Percentiles rank a stretch among this genome's conserved stretches.
phyloP scores from a whole-genome alignment of 2,888 invertebrate species.

The Limenitis camilla region DNA sequence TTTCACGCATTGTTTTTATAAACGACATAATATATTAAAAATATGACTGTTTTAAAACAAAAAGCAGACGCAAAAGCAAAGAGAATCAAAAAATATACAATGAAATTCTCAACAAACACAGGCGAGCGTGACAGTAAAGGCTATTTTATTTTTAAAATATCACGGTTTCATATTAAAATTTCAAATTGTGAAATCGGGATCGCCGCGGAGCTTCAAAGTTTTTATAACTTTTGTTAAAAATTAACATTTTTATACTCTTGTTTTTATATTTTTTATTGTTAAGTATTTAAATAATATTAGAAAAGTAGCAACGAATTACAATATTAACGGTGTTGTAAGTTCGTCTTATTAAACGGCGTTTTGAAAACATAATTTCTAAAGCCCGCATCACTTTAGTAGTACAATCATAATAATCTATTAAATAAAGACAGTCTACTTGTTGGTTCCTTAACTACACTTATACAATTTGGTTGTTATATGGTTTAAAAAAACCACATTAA shows the following conservation, averaged over 20 bases:
- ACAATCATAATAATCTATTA: too few relatives aligned
- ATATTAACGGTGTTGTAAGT: too few relatives aligned
- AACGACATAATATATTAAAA: slow-evolving; percentile 3
- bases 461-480: too few relatives aligned
- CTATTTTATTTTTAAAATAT: slow-evolving; percentile 12
- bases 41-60: slow-evolving; percentile 2
- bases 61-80: slow-evolving; percentile 5
- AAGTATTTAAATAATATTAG: slow-evolving; percentile 5
- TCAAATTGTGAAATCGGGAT: slow-evolving; percentile 10
- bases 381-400: too few relatives aligned
- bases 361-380: too few relatives aligned
- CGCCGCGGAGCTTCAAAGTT: background rate
- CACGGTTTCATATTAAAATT: slow-evolving; percentile 11
- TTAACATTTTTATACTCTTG: background rate
- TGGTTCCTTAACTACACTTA: too few relatives aligned
- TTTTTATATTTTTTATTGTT: background rate
- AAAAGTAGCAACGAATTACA: background rate
- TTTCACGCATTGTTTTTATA: background rate
- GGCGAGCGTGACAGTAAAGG: slow-evolving; percentile 9
- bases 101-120: slow-evolving; percentile 14
- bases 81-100: slow-evolving; percentile 9
- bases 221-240: slow-evolving; percentile 8
- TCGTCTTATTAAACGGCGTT: too few relatives aligned
- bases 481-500: too few relatives aligned
- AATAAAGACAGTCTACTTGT: too few relatives aligned